phyloP scores from a whole-genome alignment of 2,797 vertebrate species.

The Sandelia bainsii region DNA sequence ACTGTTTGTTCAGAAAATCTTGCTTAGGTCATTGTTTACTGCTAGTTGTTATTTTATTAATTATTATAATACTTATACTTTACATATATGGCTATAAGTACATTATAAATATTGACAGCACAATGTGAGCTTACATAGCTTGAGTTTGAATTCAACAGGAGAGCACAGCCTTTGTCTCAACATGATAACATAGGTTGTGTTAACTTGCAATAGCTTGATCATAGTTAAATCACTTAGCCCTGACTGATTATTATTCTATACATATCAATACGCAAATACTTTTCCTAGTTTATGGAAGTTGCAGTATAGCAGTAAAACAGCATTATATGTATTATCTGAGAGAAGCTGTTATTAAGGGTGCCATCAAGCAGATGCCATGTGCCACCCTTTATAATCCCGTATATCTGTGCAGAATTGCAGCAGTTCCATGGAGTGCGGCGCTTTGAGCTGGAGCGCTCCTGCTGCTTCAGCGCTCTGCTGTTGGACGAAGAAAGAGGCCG shows the following conservation, averaged over 20 bases:
- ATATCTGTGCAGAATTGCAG: conserved; percentile 86
- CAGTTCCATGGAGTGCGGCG: conserved; percentile 88
- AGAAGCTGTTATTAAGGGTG: background rate
- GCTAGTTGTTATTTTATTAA: background rate
- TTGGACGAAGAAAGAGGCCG: conserved; percentile 94
- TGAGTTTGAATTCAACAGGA: conserved; percentile 13
- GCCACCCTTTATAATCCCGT: background rate
- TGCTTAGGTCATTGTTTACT: background rate
- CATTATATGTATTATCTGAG: background rate
- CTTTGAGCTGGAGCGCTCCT: conserved; percentile 90
- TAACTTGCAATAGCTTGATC: background rate
- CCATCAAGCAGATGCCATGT: no score
- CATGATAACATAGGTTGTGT: background rate
- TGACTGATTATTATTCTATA: background rate
- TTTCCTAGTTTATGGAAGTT: background rate
- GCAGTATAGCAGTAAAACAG: background rate
- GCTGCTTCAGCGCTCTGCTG: conserved; percentile 92
- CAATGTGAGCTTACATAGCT: background rate
- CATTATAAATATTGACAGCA: background rate
- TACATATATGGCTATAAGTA: background rate
- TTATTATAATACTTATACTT: background rate
- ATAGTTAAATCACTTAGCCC: background rate
- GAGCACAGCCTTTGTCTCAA: background rate
- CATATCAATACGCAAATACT: background rate
- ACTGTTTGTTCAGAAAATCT: background rate